Evolutionary conservation across 2,797 vertebrate genomes (phyloP).

Genomic region (Peromyscus attwateri): DNA sequence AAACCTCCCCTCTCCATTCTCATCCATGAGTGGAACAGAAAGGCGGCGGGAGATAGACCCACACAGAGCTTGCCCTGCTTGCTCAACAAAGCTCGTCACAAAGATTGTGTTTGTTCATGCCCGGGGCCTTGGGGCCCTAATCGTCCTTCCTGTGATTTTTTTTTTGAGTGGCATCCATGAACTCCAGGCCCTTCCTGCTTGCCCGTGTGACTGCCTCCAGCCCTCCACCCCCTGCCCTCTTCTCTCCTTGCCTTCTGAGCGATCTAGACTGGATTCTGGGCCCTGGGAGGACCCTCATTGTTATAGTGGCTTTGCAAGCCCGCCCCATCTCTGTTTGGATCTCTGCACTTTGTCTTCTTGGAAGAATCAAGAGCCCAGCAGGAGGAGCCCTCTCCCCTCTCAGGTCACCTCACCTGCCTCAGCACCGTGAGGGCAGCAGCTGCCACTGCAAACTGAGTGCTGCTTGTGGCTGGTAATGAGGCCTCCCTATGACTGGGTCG

Average conservation of each 20-base stretch:
- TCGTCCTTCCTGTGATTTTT: constrained; percentile 62
- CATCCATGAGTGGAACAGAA: constrained; percentile 76
- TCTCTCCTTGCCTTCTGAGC: neutral
- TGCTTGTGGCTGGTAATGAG: no score
- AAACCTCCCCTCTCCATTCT: constrained; percentile 70
- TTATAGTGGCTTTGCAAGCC: neutral
- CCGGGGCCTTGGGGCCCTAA: constrained; percentile 76
- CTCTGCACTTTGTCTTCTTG: neutral
- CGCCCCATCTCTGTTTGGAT: neutral
- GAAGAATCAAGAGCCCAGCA: neutral
- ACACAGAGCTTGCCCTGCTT: constrained; percentile 75
- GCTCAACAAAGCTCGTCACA: constrained; percentile 81
- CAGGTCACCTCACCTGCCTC: neutral
- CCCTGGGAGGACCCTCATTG: neutral
- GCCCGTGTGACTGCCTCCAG: neutral
- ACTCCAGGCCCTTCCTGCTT: constrained; percentile 36
- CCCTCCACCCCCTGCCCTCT: fast-evolving
- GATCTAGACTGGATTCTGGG: neutral
- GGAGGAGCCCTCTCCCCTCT: neutral
- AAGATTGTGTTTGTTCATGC: constrained; percentile 84
- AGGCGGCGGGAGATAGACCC: constrained; percentile 76
- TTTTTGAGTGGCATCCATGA: constrained; percentile 71
- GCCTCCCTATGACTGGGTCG: fast-evolving
- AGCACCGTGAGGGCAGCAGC: neutral
- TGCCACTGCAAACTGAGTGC: no score